Conservation (phyloP, 2,113 vertebrate genomes). For the Charadrius vociferus region DNA sequence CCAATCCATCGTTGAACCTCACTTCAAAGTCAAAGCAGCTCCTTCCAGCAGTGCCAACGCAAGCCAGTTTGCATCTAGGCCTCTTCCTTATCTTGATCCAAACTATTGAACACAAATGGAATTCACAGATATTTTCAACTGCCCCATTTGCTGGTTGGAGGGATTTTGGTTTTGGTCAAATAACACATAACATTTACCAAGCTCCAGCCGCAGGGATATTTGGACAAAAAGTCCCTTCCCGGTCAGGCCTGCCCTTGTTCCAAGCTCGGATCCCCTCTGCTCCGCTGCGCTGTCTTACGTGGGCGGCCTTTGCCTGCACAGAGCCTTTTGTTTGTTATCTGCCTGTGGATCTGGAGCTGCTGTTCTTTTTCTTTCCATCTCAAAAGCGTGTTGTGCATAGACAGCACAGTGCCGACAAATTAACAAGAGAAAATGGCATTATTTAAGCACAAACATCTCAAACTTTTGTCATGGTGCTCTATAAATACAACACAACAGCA, state of each 20-base stretch:
- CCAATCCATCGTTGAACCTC: not conserved
- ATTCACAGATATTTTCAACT: not conserved
- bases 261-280: not conserved
- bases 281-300: not conserved
- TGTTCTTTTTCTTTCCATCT: slow-evolving; percentile 26
- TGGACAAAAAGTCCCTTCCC: not conserved
- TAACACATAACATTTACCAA: not conserved
- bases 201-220: not conserved
- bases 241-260: not conserved
- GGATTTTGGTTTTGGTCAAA: not conserved
- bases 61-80: not conserved
- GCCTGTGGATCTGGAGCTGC: not conserved
- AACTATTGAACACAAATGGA: accelerated
- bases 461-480: slow-evolving; percentile 50
- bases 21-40: not conserved
- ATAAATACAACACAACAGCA: slow-evolving; percentile 51
- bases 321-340: slow-evolving; percentile 15
- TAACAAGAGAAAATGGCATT: slow-evolving; percentile 33
- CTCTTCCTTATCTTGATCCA: not conserved
- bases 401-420: slow-evolving; percentile 41
- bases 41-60: not conserved
- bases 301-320: not conserved
- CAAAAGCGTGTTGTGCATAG: not conserved
- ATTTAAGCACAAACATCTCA: slow-evolving; percentile 57
- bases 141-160: not conserved